A percentile compares a stretch with the other conserved stretches of the same genome.
Conservation (phyloP, 2,113 vertebrate genomes). For the Chaetura pelagica region DNA sequence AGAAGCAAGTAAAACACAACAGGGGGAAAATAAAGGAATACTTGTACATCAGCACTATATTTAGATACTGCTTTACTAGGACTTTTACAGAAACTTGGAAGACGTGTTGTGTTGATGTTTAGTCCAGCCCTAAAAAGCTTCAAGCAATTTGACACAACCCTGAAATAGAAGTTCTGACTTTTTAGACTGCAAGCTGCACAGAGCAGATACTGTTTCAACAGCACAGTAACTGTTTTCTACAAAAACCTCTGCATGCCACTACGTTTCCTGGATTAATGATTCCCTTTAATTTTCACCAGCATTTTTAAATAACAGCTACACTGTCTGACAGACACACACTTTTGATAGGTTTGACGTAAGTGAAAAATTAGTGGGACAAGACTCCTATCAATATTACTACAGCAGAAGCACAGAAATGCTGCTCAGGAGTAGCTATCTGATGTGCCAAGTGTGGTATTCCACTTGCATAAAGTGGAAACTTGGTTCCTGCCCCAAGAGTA, state of each 20-base stretch:
- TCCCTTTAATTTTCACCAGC: not conserved
- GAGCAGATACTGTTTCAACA: slow-evolving; percentile 49
- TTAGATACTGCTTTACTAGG: slow-evolving; percentile 54
- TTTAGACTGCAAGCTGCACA: slow-evolving; percentile 9
- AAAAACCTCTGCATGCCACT: not conserved
- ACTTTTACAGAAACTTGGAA: slow-evolving; percentile 58
- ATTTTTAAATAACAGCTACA: not conserved
- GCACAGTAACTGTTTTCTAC: not conserved
- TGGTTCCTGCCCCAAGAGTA: not conserved
- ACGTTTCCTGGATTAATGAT: not conserved
- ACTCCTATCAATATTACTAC: not conserved
- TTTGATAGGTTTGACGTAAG: not conserved
- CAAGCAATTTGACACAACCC: slow-evolving; percentile 42
- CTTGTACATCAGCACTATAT: slow-evolving; percentile 56
- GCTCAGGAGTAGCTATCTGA: not conserved
- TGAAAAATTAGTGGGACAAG: not conserved
- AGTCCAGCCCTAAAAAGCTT: slow-evolving; percentile 53
- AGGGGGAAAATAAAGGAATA: slow-evolving; percentile 20
- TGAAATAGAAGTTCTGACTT: slow-evolving; percentile 37
- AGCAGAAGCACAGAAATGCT: not conserved
- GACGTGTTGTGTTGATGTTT: slow-evolving; percentile 41
- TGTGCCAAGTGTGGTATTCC: not conserved
- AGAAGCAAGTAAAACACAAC: slow-evolving; percentile 35
- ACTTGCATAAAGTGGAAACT: not conserved
- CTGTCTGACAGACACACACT: not conserved